Evolutionary conservation across 53 echinoderm and acorn worm genomes (phyloP).

Genomic region (Apostichopus leukothele): DNA sequence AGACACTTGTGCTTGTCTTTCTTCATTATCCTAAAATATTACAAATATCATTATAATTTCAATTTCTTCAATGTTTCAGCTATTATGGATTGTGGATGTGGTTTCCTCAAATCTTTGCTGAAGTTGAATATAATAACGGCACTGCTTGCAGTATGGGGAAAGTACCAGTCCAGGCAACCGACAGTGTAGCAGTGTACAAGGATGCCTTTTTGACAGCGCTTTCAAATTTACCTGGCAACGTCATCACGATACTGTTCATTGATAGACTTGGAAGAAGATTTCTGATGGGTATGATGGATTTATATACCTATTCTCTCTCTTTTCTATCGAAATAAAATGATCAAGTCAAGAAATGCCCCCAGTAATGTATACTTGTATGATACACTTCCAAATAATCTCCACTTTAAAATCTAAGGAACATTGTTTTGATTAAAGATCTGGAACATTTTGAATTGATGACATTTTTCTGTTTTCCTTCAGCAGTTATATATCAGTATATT

Average conservation of each 20-base stretch:
- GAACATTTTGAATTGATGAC: no score
- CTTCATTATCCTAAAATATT: no score
- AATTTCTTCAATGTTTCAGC: conserved; percentile 46
- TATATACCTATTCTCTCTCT: no score
- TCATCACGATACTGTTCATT: conserved; percentile 72
- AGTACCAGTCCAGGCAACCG: neutral
- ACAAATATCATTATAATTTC: neutral
- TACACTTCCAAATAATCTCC: no score
- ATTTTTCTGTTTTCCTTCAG: no score
- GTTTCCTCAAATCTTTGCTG: conserved; percentile 85
- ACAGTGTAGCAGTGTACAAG: conserved; percentile 53
- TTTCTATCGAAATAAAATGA: no score
- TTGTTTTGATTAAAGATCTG: no score
- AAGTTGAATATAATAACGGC: conserved; percentile 75
- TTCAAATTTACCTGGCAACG: conserved; percentile 88
- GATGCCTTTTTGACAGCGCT: conserved; percentile 79
- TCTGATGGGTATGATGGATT: conserved; percentile 59
- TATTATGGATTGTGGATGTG: conserved; percentile 98
- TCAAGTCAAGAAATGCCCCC: no score
- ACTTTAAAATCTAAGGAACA: no score
- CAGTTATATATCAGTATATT: no score
- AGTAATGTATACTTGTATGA: no score
- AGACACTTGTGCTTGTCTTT: no score
- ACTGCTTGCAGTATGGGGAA: conserved; percentile 63
- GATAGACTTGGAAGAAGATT: conserved; percentile 75